Conservation (phyloP, 1,140 invertebrate species). For the Brachionus koreanus region DNA sequence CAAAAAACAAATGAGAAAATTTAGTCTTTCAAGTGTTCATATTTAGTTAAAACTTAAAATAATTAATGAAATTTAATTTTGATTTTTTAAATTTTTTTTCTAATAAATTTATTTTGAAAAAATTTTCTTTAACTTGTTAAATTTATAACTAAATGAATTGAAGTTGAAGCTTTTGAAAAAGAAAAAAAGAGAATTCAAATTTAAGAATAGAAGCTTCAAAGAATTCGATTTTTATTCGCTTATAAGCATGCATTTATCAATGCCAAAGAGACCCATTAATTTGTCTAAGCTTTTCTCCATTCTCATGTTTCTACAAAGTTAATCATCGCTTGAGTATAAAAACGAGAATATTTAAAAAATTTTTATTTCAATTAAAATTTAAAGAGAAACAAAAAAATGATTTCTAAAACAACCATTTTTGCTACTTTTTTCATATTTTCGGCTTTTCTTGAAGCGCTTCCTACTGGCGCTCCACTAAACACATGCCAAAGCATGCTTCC, state of each 20-base stretch:
- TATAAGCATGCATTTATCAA: slow-evolving; percentile 9
- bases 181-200: not conserved
- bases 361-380: not conserved
- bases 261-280: not conserved
- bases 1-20: slow-evolving; percentile 30
- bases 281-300: not conserved
- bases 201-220: not conserved
- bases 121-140: not conserved
- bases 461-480: not conserved
- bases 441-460: not conserved
- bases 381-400: not conserved
- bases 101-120: not conserved
- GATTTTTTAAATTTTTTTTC: slow-evolving; percentile 2
- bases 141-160: not conserved
- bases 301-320: not conserved
- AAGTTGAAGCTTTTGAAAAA: not conserved
- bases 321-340: not conserved
- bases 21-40: slow-evolving; percentile 27
- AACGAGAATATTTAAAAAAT: not conserved
- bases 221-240: not conserved
- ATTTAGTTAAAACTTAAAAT: not conserved
- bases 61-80: not conserved
- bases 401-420: not conserved
- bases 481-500: not conserved
- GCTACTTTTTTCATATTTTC: not conserved